phyloP scores from a whole-genome alignment of 2,888 invertebrate species.

The Ypsolopha scabrella region DNA sequence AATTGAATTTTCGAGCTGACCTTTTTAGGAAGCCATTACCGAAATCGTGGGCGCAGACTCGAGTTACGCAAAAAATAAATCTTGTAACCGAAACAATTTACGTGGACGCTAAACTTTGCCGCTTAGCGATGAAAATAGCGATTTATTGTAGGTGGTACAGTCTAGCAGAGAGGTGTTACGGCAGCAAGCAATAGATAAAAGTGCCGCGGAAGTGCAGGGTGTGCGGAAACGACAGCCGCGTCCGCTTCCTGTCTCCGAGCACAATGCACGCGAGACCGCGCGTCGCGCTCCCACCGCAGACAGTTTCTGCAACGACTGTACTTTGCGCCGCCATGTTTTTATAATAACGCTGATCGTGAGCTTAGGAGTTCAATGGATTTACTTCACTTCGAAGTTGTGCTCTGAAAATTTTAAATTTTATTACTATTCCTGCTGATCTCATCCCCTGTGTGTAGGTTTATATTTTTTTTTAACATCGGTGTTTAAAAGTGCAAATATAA shows the following conservation, averaged over 20 bases:
- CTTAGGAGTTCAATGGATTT: too few relatives aligned
- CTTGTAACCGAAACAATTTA: not conserved
- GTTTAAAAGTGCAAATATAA: too few relatives aligned
- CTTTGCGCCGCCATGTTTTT: not conserved
- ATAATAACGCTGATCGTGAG: too few relatives aligned
- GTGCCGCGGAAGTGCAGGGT: slow-evolving; percentile 7
- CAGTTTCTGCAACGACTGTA: slow-evolving; percentile 5
- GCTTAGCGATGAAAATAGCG: not conserved
- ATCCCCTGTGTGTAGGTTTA: too few relatives aligned
- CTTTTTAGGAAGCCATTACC: too few relatives aligned
- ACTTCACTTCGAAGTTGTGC: too few relatives aligned
- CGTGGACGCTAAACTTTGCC: not conserved
- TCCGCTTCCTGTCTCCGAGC: slow-evolving; percentile 8
- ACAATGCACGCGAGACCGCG: slow-evolving; percentile 4
- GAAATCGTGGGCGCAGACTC: not conserved
- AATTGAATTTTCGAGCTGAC: not conserved
- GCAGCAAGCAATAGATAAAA: slow-evolving; percentile 7
- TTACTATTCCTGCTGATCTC: too few relatives aligned
- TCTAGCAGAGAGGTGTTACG: slow-evolving; percentile 2
- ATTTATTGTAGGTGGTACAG: slow-evolving; percentile 3
- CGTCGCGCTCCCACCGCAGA: not conserved
- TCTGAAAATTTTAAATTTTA: too few relatives aligned
- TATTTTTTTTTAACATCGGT: too few relatives aligned
- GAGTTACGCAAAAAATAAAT: not conserved
- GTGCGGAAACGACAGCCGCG: slow-evolving; percentile 9